These are phyloP conservation scores for Meandrina meandrites DNA, from an alignment of 92 coral and sea anemone species.

Conservation along the genomic window DNA sequence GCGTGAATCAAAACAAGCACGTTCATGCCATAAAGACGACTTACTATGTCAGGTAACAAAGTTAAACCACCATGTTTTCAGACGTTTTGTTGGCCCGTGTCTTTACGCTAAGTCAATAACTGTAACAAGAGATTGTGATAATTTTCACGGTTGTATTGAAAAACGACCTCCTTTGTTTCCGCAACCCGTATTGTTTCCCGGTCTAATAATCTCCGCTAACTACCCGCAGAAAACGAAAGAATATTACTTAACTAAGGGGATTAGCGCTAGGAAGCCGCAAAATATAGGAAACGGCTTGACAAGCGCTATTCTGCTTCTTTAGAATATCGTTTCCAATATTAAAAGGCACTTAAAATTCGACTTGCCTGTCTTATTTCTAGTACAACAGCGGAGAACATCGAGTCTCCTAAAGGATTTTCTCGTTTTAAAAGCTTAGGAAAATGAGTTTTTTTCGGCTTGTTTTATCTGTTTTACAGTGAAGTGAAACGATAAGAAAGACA, in stretches of 20 bases:
- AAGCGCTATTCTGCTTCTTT: background rate
- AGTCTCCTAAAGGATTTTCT: background rate
- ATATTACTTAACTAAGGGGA: background rate
- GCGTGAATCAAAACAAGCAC: background rate
- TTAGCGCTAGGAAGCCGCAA: conserved; percentile 2
- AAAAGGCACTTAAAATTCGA: background rate
- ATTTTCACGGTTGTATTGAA: conserved; percentile 38
- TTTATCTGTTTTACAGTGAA: background rate
- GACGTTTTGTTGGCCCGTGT: conserved; percentile 42
- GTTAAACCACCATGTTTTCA: conserved; percentile 24
- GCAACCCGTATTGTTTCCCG: conserved; percentile 22
- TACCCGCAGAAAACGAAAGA: conserved; percentile 21
- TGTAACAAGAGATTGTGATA: conserved; percentile 34
- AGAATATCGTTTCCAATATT: background rate
- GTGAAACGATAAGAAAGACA: background rate
- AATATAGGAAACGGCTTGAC: background rate
- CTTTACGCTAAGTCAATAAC: conserved; percentile 47
- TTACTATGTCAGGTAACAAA: conserved; percentile 33
- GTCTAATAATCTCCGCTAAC: conserved; percentile 13
- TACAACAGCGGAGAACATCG: background rate
- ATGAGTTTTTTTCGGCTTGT: background rate
- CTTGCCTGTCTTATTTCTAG: background rate
- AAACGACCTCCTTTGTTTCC: conserved; percentile 14
- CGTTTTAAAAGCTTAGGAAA: background rate
- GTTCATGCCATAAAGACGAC: background rate